phyloP scores from a whole-genome alignment of 37 sponge, comb jelly and placozoan species.

The Geodia barretti region DNA sequence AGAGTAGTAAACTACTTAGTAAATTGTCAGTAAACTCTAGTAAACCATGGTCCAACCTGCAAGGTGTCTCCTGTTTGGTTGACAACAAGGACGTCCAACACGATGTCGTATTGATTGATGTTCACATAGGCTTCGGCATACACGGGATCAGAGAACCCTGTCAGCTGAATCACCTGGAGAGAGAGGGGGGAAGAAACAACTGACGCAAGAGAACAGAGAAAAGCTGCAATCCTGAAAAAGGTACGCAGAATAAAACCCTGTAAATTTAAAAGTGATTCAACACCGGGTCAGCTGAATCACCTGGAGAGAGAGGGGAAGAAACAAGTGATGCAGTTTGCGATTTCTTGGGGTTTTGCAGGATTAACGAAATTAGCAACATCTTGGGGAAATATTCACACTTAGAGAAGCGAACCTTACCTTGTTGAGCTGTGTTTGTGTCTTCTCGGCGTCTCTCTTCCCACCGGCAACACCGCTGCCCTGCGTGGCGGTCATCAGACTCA shows the following conservation, averaged over 20 bases:
- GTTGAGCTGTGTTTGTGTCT: slow-evolving; percentile 69
- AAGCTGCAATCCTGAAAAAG: neutral
- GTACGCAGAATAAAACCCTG: too few species aligned
- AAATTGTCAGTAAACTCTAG: too few species aligned
- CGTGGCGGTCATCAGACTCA: slow-evolving; percentile 89
- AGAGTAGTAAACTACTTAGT: too few species aligned
- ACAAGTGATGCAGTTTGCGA: neutral
- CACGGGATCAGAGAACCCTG: slow-evolving; percentile 98
- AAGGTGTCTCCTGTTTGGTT: slow-evolving; percentile 98
- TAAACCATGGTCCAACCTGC: slow-evolving; percentile 33
- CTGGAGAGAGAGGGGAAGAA: slow-evolving; percentile 25
- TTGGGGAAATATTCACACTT: too few species aligned
- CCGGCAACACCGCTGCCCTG: slow-evolving; percentile 15
- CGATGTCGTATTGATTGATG: slow-evolving; percentile 99
- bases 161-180: slow-evolving; percentile 95
- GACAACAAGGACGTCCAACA: slow-evolving; percentile 96
- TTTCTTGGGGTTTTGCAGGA: neutral
- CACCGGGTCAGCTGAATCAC: slow-evolving; percentile 98
- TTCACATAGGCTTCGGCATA: slow-evolving; percentile 99
- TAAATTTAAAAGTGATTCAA: too few species aligned
- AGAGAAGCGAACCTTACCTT: too few species aligned
- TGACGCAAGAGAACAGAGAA: neutral
- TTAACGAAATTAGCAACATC: too few species aligned
- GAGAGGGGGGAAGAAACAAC: neutral
- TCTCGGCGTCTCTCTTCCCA: slow-evolving; percentile 18